Percentiles rank a stretch among this genome's conserved stretches.
Conservation (phyloP, 2,888 invertebrate species). For the Panorpa germanica region DNA sequence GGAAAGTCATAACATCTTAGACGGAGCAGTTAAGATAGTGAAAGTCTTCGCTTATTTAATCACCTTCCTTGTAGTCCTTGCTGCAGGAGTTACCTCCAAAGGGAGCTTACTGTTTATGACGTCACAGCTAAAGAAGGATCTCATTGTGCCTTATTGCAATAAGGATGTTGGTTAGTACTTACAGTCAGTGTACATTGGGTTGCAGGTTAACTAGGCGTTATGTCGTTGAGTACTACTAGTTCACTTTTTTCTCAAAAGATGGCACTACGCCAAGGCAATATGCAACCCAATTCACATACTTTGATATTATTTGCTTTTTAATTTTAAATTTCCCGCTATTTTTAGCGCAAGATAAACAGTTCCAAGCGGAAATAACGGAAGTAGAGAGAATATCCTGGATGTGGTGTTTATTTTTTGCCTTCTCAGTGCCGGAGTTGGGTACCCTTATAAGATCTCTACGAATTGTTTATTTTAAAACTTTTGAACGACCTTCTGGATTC, state of each 20-base stretch:
- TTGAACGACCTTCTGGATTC: no score
- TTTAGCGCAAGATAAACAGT: conserved; percentile 39
- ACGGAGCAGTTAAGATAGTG: conserved; percentile 36
- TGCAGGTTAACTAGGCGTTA: no score
- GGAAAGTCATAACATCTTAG: conserved; percentile 39
- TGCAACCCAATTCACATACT: conserved; percentile 15
- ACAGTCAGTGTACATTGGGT: conserved; percentile 4
- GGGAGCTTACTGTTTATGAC: conserved; percentile 52
- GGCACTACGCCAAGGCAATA: conserved; percentile 20
- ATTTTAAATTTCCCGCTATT: conserved; percentile 8
- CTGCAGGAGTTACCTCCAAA: conserved; percentile 52
- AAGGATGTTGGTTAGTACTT: conserved; percentile 22
- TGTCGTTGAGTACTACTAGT: conserved; percentile 11
- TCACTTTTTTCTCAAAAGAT: conserved; percentile 10
- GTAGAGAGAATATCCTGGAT: conserved; percentile 57
- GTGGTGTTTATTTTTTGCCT: conserved; percentile 60
- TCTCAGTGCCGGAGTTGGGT: conserved; percentile 56
- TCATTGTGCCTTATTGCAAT: conserved; percentile 38
- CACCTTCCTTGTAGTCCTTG: conserved; percentile 45
- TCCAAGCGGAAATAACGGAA: conserved; percentile 36
- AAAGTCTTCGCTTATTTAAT: conserved; percentile 49
- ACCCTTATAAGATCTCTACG: conserved; percentile 49
- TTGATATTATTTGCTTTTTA: conserved; percentile 3
- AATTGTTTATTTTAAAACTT: conserved; percentile 56
- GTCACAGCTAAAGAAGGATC: conserved; percentile 39